Conservation (phyloP, 2,888 invertebrate genomes). For the Geotrupes spiniger region DNA sequence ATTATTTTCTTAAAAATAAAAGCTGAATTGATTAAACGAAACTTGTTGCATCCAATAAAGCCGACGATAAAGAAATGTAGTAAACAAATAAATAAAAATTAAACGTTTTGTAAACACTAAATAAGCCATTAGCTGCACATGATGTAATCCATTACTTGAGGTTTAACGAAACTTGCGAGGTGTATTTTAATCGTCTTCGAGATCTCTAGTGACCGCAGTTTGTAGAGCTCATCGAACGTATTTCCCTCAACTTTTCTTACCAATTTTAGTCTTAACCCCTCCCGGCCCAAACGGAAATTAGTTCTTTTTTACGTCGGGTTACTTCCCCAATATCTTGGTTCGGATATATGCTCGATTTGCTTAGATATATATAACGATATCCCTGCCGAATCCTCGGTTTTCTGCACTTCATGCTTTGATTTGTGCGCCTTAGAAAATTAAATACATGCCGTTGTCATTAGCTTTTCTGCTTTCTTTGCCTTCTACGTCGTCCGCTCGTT, state of each 20-base stretch:
- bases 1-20: too few relatives aligned
- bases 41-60: too few relatives aligned
- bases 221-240: conserved; percentile 38
- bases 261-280: conserved; percentile 43
- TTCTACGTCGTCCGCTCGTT: too few relatives aligned
- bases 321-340: conserved; percentile 44
- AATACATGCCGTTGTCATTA: conserved; percentile 10
- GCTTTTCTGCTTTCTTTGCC: not conserved
- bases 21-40: too few relatives aligned
- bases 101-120: conserved; percentile 36
- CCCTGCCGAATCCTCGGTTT: conserved; percentile 16
- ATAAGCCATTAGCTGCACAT: conserved; percentile 39
- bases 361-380: conserved; percentile 41
- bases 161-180: conserved; percentile 36
- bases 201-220: conserved; percentile 44
- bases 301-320: conserved; percentile 46
- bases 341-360: conserved; percentile 44
- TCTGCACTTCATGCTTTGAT: conserved; percentile 13
- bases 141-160: conserved; percentile 33
- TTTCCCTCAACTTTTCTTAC: conserved; percentile 35
- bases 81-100: conserved; percentile 28
- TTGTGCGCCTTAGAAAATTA: conserved; percentile 13
- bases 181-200: conserved; percentile 40
- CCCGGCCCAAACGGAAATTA: conserved; percentile 46
- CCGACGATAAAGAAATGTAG: not conserved